phyloP scores from a whole-genome alignment of 2,113 vertebrate species.

The Cottus gobio region DNA sequence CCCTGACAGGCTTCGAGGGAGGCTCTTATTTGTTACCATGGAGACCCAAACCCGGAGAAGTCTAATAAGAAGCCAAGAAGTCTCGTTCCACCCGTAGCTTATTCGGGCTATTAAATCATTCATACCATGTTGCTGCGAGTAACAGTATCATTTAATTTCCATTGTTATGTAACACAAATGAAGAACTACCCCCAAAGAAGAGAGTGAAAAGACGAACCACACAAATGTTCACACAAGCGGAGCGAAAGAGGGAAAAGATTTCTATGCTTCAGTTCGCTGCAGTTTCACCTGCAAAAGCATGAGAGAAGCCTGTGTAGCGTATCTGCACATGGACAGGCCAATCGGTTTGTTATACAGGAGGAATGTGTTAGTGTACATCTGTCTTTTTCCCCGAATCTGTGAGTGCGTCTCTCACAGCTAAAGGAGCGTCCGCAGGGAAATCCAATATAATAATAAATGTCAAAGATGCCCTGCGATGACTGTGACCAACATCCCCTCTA shows the following conservation, averaged over 20 bases:
- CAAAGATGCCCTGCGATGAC: conserved; percentile 40
- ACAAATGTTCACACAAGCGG: not conserved
- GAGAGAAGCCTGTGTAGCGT: not conserved
- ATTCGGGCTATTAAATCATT: conserved; percentile 72
- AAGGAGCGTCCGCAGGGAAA: conserved; percentile 29
- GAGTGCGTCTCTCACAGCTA: not conserved
- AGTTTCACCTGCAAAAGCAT: conserved; percentile 14
- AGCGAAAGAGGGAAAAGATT: not conserved
- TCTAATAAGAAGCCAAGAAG: conserved; percentile 63
- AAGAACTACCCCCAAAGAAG: conserved; percentile 32
- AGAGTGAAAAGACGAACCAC: conserved; percentile 22
- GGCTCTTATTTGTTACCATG: conserved; percentile 77
- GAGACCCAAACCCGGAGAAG: conserved; percentile 75
- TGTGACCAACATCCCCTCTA: conserved; percentile 25
- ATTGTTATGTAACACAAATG: conserved; percentile 65
- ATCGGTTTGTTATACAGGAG: not conserved
- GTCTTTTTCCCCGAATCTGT: not conserved
- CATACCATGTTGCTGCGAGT: conserved; percentile 59
- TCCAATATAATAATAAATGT: conserved; percentile 47
- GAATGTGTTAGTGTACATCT: not conserved
- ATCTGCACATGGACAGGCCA: not conserved
- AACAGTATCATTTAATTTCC: conserved; percentile 62
- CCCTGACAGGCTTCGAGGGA: conserved; percentile 66
- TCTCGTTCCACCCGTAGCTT: conserved; percentile 63
- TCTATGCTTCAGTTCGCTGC: not conserved